Base-by-base conservation (phyloP, 2,888 invertebrate genomes). In the Dasypogon diadema region DNA sequence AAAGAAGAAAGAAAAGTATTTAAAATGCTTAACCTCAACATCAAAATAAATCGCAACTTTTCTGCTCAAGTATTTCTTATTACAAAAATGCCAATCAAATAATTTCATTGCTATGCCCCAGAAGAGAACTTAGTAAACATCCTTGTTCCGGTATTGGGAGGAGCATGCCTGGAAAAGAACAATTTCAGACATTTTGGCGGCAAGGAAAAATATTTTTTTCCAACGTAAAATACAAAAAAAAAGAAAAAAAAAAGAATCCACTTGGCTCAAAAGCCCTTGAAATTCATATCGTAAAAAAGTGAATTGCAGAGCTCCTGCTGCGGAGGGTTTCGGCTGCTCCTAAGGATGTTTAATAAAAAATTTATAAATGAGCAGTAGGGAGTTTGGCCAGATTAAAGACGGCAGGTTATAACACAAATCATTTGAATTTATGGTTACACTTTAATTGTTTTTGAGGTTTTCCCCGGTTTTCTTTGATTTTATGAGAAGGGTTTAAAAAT, bases 271-370 rank as follows among this genome's bases (percentile, higher is more conserved):
- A 77, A 77, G 77, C 77, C 77, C 77, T 77, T 74, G 77, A 77
- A 77, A 77, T 77, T 77, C 77, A 77, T 77, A 75, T 74, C 77
- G 75, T 75, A 75, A 77, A 77, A 77, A 77, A 77, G 54, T 54
- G 70, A 70, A 70, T 70, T 70, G 70, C 78, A 77, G 77, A 78
- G 77, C 78, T 78, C 79, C 76, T 74, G 79, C 78, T 75, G 77
- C 65, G 73, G 72, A 51, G 78, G 79, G 77, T 78, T 79, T 77
- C 78, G 78, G 75, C 77, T 77, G 78, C 78, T 78, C 78, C 76
- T 78, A 79, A 79, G 79, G 79, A 79, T 80, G 78, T 80, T 79
- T 80, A 80, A 80, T 80, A 79, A 80, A 80, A 80, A 80, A 80
- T 79, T 79, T 80, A 80, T 80, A 80, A 80, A 79, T 79, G 80